Conservation (phyloP, 2,113 vertebrate species). For the Pteropus alecto region DNA sequence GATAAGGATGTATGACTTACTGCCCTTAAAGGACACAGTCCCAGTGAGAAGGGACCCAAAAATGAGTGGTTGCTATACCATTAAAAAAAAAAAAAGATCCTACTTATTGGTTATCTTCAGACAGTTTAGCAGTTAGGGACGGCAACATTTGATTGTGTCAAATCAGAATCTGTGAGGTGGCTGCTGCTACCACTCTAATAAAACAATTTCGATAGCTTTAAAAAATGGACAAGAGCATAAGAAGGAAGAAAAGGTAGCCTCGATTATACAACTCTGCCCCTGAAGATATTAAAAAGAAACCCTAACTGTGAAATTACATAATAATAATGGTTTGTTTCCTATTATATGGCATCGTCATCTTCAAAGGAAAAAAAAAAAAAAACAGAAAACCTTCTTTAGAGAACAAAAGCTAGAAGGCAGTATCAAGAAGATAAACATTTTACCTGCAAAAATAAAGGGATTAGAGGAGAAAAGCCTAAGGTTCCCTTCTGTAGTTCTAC, state of each 20-base stretch:
- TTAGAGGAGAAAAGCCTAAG: neutral
- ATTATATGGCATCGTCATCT: neutral
- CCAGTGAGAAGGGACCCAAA: neutral
- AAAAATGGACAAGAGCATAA: neutral
- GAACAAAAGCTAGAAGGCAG: neutral
- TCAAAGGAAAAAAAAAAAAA: neutral
- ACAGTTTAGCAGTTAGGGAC: neutral
- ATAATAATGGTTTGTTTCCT: neutral
- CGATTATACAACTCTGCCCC: neutral
- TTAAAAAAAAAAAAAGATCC: neutral
- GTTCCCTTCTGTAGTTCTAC: neutral
- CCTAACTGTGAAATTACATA: neutral
- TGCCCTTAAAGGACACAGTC: neutral
- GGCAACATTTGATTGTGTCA: neutral
- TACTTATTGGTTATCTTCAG: neutral
- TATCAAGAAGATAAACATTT: slow-evolving; percentile 3
- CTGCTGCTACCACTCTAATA: neutral
- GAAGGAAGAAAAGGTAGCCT: neutral
- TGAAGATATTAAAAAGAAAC: neutral
- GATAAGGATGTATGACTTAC: neutral
- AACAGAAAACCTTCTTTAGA: neutral
- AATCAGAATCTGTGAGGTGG: neutral
- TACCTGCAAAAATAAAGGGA: neutral
- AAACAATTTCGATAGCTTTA: neutral
- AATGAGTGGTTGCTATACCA: neutral